Evolutionary conservation across 2,888 invertebrate genomes (phyloP).

Genomic region (Hyles lineata): DNA sequence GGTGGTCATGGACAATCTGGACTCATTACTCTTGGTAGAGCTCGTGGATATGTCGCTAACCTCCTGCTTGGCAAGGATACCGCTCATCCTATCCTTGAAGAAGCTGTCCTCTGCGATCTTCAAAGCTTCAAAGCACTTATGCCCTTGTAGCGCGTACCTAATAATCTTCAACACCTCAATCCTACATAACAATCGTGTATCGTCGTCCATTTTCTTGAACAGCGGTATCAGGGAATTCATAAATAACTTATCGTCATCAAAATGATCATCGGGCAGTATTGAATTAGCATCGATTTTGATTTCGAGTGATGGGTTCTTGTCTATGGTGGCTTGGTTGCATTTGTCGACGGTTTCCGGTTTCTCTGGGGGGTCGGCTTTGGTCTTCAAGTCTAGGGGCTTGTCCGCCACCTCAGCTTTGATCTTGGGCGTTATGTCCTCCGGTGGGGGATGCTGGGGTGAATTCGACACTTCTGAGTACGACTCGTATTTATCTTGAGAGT

Average conservation of each 20-base stretch:
- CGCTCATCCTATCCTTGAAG: constrained; percentile 61
- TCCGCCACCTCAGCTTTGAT: constrained; percentile 66
- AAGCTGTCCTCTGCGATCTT: constrained; percentile 66
- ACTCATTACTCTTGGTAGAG: constrained; percentile 48
- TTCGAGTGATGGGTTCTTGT: constrained; percentile 57
- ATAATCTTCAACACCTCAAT: constrained; percentile 78
- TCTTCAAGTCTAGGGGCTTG: constrained; percentile 70
- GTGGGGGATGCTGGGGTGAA: constrained; percentile 72
- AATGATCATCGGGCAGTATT: constrained; percentile 75
- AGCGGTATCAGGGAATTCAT: constrained; percentile 77
- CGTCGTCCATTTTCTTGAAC: constrained; percentile 79
- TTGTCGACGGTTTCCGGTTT: constrained; percentile 66
- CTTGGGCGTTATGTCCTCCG: constrained; percentile 66
- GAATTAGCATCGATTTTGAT: constrained; percentile 76
- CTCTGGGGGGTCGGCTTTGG: constrained; percentile 58
- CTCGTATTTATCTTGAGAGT: constrained; percentile 78
- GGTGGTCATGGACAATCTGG: constrained; percentile 73
- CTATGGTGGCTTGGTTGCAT: constrained; percentile 61
- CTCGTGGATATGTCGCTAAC: constrained; percentile 42
- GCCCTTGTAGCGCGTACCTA: constrained; percentile 70
- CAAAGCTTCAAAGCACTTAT: constrained; percentile 70
- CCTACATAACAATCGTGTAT: constrained; percentile 70
- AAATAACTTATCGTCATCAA: constrained; percentile 75
- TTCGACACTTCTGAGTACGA: constrained; percentile 76
- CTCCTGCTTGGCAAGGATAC: constrained; percentile 62